A percentile compares a stretch with the other conserved stretches of the same genome.
phyloP scores from a whole-genome alignment of 2,797 vertebrate species.

The Sciurus carolinensis region DNA sequence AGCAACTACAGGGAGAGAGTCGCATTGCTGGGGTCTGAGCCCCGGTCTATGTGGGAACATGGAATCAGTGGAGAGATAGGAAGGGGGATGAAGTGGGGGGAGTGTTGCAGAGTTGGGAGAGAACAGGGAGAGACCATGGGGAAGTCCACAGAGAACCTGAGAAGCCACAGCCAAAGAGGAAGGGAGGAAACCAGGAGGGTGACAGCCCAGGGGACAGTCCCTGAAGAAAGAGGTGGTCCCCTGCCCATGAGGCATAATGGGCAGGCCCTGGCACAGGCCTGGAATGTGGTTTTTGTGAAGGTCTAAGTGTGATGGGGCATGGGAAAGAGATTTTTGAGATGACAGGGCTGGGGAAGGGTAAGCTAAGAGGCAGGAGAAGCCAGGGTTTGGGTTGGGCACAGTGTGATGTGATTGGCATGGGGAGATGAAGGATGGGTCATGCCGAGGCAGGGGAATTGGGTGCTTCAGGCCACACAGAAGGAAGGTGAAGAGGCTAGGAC shows the following conservation, averaged over 20 bases:
- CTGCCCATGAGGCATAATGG: neutral
- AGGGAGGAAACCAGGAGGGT: neutral
- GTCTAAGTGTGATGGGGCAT: neutral
- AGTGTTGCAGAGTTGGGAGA: neutral
- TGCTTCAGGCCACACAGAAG: neutral
- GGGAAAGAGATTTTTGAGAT: constrained; percentile 30
- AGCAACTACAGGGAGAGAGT: neutral
- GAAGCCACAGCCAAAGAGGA: constrained; percentile 9
- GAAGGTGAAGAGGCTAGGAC: neutral
- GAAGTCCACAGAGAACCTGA: neutral
- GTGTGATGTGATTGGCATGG: neutral
- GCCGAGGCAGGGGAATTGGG: constrained; percentile 3
- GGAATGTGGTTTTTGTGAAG: neutral
- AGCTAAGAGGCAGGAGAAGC: neutral
- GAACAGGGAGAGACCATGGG: neutral
- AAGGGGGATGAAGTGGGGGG: neutral
- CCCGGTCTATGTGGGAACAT: neutral
- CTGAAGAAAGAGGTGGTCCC: neutral
- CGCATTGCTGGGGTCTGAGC: neutral
- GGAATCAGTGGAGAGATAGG: neutral
- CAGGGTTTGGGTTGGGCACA: neutral
- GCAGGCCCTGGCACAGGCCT: neutral
- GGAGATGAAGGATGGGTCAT: neutral
- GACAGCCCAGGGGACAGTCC: neutral
- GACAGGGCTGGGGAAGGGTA: neutral